Conservation (phyloP, 2,888 invertebrate species). For the Endomychus coccineus region DNA sequence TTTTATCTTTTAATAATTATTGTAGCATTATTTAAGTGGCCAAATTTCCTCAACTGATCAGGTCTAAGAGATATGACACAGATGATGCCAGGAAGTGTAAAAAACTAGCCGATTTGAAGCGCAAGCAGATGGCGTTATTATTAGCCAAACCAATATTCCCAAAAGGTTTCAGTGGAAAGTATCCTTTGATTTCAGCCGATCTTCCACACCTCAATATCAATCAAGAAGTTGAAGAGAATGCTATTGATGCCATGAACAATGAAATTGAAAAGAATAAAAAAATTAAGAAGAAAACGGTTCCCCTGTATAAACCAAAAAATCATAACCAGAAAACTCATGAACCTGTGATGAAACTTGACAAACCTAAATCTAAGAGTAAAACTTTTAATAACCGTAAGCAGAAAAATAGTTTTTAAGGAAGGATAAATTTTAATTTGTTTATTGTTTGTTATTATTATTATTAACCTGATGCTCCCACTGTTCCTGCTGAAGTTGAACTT, state of each 20-base stretch:
- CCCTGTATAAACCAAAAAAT: slow-evolving; percentile 31
- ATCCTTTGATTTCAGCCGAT: slow-evolving; percentile 42
- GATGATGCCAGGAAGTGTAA: slow-evolving; percentile 30
- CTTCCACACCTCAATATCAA: slow-evolving; percentile 7
- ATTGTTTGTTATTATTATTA: too few species aligned
- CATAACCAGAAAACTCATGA: slow-evolving; percentile 3
- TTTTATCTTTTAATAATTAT: too few species aligned
- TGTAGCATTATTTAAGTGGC: too few species aligned
- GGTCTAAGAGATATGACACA: slow-evolving; percentile 27
- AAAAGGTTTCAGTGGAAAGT: slow-evolving; percentile 59
- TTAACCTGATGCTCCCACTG: too few species aligned
- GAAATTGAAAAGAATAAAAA: slow-evolving; percentile 36
- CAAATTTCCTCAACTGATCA: too few species aligned
- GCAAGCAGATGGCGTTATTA: slow-evolving; percentile 48
- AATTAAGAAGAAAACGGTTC: slow-evolving; percentile 26
- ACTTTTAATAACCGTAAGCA: too few species aligned
- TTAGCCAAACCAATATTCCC: slow-evolving; percentile 59
- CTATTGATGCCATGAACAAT: slow-evolving; percentile 51
- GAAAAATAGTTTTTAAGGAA: too few species aligned
- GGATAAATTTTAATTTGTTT: too few species aligned
- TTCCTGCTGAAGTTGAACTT: too few species aligned
- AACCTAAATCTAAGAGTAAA: too few species aligned
- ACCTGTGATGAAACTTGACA: too few species aligned
- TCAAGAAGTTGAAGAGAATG: slow-evolving; percentile 35
- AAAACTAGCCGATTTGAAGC: slow-evolving; percentile 44